A percentile compares a stretch with the other conserved stretches of the same genome.
phyloP scores from a whole-genome alignment of 2,888 invertebrate genomes.

The Sympetrum striolatum region DNA sequence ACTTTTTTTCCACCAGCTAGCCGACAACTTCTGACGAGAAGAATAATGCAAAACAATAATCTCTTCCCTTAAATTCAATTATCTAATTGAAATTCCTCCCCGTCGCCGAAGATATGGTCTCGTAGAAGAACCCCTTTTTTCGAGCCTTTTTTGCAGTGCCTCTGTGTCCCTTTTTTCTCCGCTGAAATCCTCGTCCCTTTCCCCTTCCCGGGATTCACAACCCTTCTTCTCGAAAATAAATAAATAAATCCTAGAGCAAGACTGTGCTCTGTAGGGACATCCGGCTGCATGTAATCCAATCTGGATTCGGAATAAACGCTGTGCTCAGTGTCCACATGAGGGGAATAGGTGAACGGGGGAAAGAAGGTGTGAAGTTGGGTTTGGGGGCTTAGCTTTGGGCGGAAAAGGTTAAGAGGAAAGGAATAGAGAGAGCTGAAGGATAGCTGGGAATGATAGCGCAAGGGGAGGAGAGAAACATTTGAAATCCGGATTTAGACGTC shows the following conservation, averaged over 20 bases:
- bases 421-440: no score
- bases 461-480: not conserved
- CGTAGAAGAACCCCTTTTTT: not conserved
- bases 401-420: not conserved
- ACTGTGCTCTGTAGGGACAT: constrained; percentile 17
- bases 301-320: constrained; percentile 20
- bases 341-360: not conserved
- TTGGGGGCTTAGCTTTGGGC: not conserved
- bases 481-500: no score
- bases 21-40: not conserved
- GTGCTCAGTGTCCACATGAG: not conserved
- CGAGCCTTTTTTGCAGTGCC: not conserved
- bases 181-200: not conserved
- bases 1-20: not conserved
- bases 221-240: constrained; percentile 2
- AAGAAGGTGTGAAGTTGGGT: not conserved
- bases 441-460: not conserved
- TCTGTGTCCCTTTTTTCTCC: no score
- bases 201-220: not conserved
- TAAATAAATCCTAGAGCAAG: constrained; percentile 5
- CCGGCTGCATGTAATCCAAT: constrained; percentile 37
- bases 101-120: not conserved
- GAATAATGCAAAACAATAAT: not conserved
- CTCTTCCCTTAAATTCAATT: constrained; percentile 19
- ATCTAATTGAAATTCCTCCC: constrained; percentile 20